A percentile compares a stretch with the other conserved stretches of the same genome.
Conservation (phyloP, 1,140 invertebrate genomes). For the Drosophila ficusphila region DNA sequence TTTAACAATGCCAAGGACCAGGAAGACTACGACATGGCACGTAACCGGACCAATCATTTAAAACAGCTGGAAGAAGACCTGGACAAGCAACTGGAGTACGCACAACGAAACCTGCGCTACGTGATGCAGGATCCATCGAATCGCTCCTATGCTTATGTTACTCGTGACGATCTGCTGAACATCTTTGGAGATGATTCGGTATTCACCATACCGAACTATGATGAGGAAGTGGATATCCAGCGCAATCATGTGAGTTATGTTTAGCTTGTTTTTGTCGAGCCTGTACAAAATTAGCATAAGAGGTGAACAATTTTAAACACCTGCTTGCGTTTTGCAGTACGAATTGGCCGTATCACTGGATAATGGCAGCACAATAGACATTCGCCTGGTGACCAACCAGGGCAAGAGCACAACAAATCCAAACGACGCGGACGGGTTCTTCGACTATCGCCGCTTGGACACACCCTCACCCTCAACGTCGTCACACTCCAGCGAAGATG, state of each 20-base stretch:
- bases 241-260: slow-evolving; percentile 20
- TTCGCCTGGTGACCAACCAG: slow-evolving; percentile 76
- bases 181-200: slow-evolving; percentile 72
- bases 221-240: slow-evolving; percentile 76
- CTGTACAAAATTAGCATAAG: background rate
- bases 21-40: slow-evolving; percentile 55
- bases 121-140: slow-evolving; percentile 74
- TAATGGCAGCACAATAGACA: slow-evolving; percentile 80
- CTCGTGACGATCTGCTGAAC: slow-evolving; percentile 75
- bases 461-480: slow-evolving; percentile 64
- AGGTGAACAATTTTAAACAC: background rate
- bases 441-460: slow-evolving; percentile 65
- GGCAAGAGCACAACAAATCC: slow-evolving; percentile 68
- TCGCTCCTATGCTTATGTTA: slow-evolving; percentile 78
- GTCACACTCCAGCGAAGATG: slow-evolving; percentile 63
- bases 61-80: slow-evolving; percentile 68
- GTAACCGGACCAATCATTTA: slow-evolving; percentile 56
- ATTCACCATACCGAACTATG: slow-evolving; percentile 77
- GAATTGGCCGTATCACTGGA: slow-evolving; percentile 70
- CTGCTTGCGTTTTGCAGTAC: slow-evolving; percentile 13
- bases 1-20: slow-evolving; percentile 69
- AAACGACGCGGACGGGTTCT: slow-evolving; percentile 38
- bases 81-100: slow-evolving; percentile 71
- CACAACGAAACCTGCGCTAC: slow-evolving; percentile 72
- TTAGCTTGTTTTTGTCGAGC: background rate